Evolutionary conservation across 2,113 vertebrate genomes (phyloP), one percentile per base, ranked within the genome.

Genomic region (Chroicocephalus ridibundus): DNA sequence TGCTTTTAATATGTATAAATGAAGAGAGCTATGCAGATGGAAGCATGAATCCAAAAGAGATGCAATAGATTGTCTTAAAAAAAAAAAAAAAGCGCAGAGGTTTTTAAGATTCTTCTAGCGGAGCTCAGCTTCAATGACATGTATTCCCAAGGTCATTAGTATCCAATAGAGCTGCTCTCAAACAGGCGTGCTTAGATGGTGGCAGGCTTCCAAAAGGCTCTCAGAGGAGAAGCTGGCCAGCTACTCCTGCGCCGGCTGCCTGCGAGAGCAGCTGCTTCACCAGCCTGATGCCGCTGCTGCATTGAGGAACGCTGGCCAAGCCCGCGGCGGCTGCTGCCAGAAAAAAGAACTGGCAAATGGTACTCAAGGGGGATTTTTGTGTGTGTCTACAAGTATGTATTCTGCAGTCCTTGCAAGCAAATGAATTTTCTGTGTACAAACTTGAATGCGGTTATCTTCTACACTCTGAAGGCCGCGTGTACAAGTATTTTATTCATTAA

Each of bases 391-490:
- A 29, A 46, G 93, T 49, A 34, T 2, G 36, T 66, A 18, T 36
- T 80, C 27, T 49, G 58, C 17, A 17, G 46, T 22, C 11, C 86
- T 61, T 31, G 65, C 8, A 16, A 88, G 82, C 32, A 40, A 34
- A 80, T 42, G 72, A 19, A 6, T 4, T 7, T 10, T 17, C 61
- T 91, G 88, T 66, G 65, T 82, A 72, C 77, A 40, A 36, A 2
- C 83, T 69, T 15, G 40, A 76, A 40, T 15, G 38, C 82, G 4
- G 74, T 58, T 36, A 15, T 49, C 86, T 44, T 18, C 27, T 9
- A 2, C 13, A 5, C 57, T 29, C 42, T 5, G 26, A 71, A 6
- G 44, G 9, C 58, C 2, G 2, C 3, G 0, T 0, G 11, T 42
- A 15, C 57, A 21, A 24, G 27, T 31, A 7, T 4, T 61, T 24